Evolutionary conservation across 2,113 vertebrate species (phyloP).

Genomic region (Salvelinus sp.): DNA sequence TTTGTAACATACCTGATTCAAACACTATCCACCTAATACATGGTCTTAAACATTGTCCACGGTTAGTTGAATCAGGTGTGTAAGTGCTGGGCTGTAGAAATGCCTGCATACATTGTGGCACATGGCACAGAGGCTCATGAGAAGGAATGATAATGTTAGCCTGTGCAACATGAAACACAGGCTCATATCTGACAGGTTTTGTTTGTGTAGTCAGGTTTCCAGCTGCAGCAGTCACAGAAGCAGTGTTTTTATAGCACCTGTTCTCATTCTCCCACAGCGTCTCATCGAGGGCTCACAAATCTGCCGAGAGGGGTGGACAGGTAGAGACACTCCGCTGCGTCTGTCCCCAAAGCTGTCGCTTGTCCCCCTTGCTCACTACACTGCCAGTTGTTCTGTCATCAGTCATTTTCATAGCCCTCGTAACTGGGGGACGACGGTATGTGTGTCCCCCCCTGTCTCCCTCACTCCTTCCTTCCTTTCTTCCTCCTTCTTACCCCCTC

Average conservation of each 20-base stretch:
- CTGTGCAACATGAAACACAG: conserved; percentile 49
- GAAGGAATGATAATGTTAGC: conserved; percentile 25
- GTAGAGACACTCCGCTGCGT: conserved; percentile 54
- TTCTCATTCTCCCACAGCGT: conserved; percentile 59
- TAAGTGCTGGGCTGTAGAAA: too few species aligned
- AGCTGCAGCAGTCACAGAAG: conserved; percentile 54
- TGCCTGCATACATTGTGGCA: too few species aligned
- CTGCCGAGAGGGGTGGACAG: conserved; percentile 69
- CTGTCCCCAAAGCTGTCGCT: conserved; percentile 34
- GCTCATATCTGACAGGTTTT: conserved; percentile 51
- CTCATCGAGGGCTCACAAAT: conserved; percentile 69
- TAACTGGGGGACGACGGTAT: too few species aligned
- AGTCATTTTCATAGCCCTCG: conserved; percentile 27
- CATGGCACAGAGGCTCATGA: too few species aligned
- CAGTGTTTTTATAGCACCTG: conserved; percentile 68
- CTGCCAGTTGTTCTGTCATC: conserved; percentile 54
- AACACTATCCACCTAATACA: too few species aligned
- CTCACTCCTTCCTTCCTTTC: not conserved
- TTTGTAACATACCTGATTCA: too few species aligned
- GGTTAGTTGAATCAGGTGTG: too few species aligned
- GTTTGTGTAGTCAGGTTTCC: conserved; percentile 50
- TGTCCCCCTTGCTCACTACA: conserved; percentile 41
- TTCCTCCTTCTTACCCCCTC: conserved; percentile 16
- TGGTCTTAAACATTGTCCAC: too few species aligned
- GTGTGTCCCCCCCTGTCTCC: conserved; percentile 27